phyloP scores from a whole-genome alignment of 2,888 invertebrate genomes.

The Pinctada fucata region DNA sequence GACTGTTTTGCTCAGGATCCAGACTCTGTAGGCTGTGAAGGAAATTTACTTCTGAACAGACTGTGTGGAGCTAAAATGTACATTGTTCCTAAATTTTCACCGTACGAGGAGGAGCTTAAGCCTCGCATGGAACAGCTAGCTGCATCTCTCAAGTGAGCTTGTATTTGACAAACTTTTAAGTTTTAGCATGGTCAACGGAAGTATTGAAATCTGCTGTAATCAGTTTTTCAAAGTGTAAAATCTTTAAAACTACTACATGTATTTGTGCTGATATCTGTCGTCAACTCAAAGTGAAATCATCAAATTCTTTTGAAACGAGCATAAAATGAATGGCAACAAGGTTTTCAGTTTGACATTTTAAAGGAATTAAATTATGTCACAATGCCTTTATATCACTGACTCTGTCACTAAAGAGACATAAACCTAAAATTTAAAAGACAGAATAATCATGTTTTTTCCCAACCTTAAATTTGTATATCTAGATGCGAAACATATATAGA shows the following conservation, averaged over 20 bases:
- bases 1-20: background rate
- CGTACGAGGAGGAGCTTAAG: conserved; percentile 58
- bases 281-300: too few relatives aligned
- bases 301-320: too few relatives aligned
- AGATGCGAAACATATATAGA: too few relatives aligned
- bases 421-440: too few relatives aligned
- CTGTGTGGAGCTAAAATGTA: conserved; percentile 64
- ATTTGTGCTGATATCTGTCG: too few relatives aligned
- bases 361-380: too few relatives aligned
- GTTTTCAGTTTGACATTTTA: too few relatives aligned
- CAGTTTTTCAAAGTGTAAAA: background rate
- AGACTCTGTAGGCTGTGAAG: conserved; percentile 43
- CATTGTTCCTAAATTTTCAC: conserved; percentile 53
- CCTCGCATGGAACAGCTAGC: conserved; percentile 66
- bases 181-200: background rate
- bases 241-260: background rate
- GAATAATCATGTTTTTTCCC: too few relatives aligned
- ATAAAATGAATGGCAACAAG: too few relatives aligned
- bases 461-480: too few relatives aligned
- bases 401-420: too few relatives aligned
- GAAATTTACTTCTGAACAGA: conserved; percentile 65
- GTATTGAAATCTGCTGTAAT: background rate
- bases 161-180: background rate
- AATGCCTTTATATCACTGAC: too few relatives aligned
- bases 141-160: conserved; percentile 54